Base-by-base conservation (phyloP, 1,140 invertebrate species). In the Euwallacea fornicatus region DNA sequence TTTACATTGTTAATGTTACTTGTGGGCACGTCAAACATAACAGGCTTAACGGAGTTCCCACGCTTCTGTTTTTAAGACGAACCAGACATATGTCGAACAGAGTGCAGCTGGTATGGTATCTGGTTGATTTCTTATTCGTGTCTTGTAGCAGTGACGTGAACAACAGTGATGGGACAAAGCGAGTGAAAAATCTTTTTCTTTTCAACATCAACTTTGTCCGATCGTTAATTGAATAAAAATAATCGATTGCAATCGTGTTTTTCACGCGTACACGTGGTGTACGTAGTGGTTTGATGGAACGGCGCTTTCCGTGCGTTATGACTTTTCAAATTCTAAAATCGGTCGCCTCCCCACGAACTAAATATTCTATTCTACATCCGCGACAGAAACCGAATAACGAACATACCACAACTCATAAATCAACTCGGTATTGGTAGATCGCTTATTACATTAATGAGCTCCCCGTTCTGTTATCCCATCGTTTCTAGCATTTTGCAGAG, bases 31-130 rank as follows among this genome's bases (percentile, higher is more conserved):
- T 42, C n/a, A 10, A 61, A 61, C 42, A 42, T n/a, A 61, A n/a
- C 33, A 42, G 42, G 42, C 42, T 13, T 42, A 33, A 33, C 21
- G 21, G 21, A 33, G 33, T 66, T 66, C 64, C 64, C 64, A 66
- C 64, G 64, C 64, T 66, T 56, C 54, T 66, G 50, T 66, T 66
- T 66, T 56, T 56, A n/a, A 66, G 53, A 56, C 64, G 42, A 55
- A 4, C 50, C 64, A 66, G 64, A 66, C 64, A 66, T 66, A 50
- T 66, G 64, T 66, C 43, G 50, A 56, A 66, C 64, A 66, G 21
- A n/a, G 33, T 64, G 41, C 62, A 44, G 41, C 44, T 54, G 46
- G 62, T 54, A 21, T 11, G 59, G 8, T 21, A 9, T 53, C 62
- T 65, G 62, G 47, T 33, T 53, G 50, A 56, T 56, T 66, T 66